Evolutionary conservation across 2,888 invertebrate genomes (phyloP), one percentile per base, ranked within the genome.

Genomic region (Coenonympha glycerion): DNA sequence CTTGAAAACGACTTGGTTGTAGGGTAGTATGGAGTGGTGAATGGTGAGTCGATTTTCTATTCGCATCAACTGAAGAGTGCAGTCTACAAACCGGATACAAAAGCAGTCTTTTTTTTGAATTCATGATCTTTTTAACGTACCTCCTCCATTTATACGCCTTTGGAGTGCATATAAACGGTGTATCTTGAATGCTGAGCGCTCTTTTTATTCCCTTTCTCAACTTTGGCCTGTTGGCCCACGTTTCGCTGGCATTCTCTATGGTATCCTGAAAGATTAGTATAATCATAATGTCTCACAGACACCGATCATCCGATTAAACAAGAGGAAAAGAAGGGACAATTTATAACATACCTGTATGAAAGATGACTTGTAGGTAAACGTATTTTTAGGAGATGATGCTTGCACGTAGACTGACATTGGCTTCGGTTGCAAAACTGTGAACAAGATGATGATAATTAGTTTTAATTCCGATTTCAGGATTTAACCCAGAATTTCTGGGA

Each of bases 101-200:
- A n/a, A n/a, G n/a, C n/a, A n/a, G 2, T 31, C 15, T 2, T 15
- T 3, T 31, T 15, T 16, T 11, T 13, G 6, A 5, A 6, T n/a
- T n/a, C n/a, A n/a, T n/a, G n/a, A n/a, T n/a, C n/a, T n/a, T n/a
- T 13, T 13, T n/a, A 18, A 15, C 40, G 55, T 68, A 85, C 86
- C 82, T 82, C 50, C 69, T 75, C 1, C 66, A 68, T 8, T 73
- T 68, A 1, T 64, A 61, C 18, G 84, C 49, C 59, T 88, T 88
- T 0, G 91, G 90, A 0, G 90, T 90, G 52, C 90, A 89, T 33
- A 91, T 82, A 63, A 91, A 91, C 0, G 91, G 91, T 0, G 89
- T 90, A 4, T 89, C 87, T 59, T 91, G 90, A 47, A 83, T 77
- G 47, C 76, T 75, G 3, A 87, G 66, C 1, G 78, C 79, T 1